Percentiles rank a stretch among this genome's conserved stretches.
phyloP scores from a whole-genome alignment of 2,888 invertebrate genomes.

The Thecophora atra region DNA sequence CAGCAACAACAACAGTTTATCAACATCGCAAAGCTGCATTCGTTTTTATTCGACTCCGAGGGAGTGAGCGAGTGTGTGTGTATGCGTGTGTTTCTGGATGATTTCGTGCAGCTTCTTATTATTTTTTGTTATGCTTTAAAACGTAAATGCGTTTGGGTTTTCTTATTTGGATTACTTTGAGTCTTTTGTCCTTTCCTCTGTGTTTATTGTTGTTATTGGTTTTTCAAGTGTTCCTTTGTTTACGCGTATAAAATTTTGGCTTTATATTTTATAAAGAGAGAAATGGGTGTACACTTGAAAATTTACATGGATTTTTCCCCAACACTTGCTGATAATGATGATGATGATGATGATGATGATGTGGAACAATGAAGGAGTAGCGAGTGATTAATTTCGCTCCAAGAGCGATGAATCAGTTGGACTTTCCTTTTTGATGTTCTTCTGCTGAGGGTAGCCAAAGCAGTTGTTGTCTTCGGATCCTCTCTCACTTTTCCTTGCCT shows the following conservation, averaged over 20 bases:
- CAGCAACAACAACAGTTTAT: conserved; percentile 19
- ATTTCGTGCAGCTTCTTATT: no score
- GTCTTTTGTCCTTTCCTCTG: no score
- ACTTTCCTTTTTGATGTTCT: neutral
- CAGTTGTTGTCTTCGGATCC: neutral
- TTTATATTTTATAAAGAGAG: neutral
- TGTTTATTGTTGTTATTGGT: no score
- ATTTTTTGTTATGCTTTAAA: no score
- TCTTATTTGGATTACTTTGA: no score
- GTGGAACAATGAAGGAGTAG: conserved; percentile 5
- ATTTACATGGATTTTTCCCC: no score
- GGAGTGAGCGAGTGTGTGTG: neutral
- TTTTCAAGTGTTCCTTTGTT: neutral
- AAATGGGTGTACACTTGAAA: no score
- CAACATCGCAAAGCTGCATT: neutral
- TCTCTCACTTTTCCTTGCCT: neutral
- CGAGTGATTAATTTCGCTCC: conserved; percentile 34
- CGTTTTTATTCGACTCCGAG: neutral
- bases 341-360: neutral
- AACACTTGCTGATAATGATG: neutral
- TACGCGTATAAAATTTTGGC: neutral
- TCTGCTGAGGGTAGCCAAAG: neutral
- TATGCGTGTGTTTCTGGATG: no score
- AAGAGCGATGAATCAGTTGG: conserved; percentile 32
- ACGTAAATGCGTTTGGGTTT: no score